Percentiles rank a stretch among this genome's conserved stretches.
Evolutionary conservation across 2,797 vertebrate species (phyloP).

Genomic region (Uromys caudimaculatus): DNA sequence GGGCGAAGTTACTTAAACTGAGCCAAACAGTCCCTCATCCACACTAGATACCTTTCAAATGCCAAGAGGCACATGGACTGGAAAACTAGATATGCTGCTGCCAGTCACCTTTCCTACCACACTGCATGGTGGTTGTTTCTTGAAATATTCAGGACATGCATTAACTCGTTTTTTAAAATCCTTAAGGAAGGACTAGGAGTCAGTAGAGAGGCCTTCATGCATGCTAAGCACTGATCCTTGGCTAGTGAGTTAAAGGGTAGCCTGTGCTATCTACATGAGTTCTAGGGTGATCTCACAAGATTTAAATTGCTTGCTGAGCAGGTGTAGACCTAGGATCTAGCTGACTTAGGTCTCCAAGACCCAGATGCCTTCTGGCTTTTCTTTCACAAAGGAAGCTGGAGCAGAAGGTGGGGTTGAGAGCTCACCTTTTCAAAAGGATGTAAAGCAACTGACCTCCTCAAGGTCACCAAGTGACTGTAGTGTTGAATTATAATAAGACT

Average conservation of each 20-base stretch:
- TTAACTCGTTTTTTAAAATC: neutral
- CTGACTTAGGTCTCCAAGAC: neutral
- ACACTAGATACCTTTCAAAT: neutral
- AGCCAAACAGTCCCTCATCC: neutral
- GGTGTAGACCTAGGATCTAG: neutral
- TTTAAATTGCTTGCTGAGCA: neutral
- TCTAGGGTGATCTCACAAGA: neutral
- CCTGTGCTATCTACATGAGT: neutral
- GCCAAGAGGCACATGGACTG: neutral
- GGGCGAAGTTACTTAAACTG: neutral
- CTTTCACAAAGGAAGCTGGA: neutral
- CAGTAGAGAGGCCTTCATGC: neutral
- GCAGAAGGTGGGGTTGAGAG: neutral
- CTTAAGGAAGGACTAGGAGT: neutral
- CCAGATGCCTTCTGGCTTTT: neutral
- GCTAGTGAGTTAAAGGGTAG: neutral
- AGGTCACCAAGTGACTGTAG: neutral
- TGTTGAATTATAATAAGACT: neutral
- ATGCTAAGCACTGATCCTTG: neutral
- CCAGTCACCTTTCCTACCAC: neutral
- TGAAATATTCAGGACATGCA: neutral
- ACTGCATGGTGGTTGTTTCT: neutral
- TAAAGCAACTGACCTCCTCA: constrained; percentile 1
- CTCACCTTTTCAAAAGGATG: neutral
- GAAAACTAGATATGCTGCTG: neutral